phyloP scores from a whole-genome alignment of 2,113 vertebrate species.

The Corvus hawaiiensis region DNA sequence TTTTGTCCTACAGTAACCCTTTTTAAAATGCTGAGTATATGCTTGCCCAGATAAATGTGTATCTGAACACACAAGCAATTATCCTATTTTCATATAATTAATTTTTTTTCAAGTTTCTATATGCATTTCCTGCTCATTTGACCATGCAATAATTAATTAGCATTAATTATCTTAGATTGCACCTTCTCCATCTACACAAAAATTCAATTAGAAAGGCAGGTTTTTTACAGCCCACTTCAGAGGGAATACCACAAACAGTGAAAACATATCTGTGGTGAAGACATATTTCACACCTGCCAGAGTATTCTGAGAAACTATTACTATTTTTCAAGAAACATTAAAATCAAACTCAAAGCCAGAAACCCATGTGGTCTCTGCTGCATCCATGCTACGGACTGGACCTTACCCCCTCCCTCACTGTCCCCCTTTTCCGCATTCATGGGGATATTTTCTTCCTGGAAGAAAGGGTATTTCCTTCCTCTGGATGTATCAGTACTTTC shows the following conservation, averaged over 20 bases:
- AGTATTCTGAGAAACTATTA: conserved; percentile 47
- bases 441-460: neutral
- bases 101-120: conserved; percentile 65
- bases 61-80: conserved; percentile 66
- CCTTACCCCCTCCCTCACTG: rapidly evolving
- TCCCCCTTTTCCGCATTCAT: neutral
- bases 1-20: conserved; percentile 7
- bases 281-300: neutral
- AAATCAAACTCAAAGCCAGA: neutral
- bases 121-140: conserved; percentile 73
- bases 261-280: neutral
- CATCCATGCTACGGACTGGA: neutral
- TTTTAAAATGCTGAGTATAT: conserved; percentile 52
- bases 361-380: rapidly evolving
- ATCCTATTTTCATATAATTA: conserved; percentile 72
- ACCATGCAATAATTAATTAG: conserved; percentile 77
- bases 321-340: conserved; percentile 5
- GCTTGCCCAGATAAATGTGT: conserved; percentile 45
- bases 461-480: neutral
- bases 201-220: conserved; percentile 56
- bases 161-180: conserved; percentile 74
- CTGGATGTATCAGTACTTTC: neutral
- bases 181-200: conserved; percentile 56
- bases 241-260: conserved; percentile 10
- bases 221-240: conserved; percentile 49